These are phyloP conservation scores for Drosophila neutralis DNA, from an alignment of 2,888 invertebrate genomes.

Conservation along the genomic window DNA sequence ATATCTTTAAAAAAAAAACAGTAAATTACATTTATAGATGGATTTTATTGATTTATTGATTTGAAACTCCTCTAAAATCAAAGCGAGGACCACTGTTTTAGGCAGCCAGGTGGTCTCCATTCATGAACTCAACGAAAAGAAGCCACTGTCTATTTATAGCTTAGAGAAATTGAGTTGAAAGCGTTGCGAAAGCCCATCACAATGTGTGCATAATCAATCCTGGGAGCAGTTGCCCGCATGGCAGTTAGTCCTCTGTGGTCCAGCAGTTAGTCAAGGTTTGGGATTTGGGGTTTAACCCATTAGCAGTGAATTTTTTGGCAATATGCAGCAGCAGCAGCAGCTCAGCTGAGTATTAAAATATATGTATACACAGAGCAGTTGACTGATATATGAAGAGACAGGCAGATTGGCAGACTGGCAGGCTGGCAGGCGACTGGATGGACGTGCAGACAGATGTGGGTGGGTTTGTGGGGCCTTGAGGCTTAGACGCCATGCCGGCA, in stretches of 20 bases:
- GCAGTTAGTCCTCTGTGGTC: slow-evolving; percentile 10
- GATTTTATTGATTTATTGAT: background rate
- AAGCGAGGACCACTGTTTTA: background rate
- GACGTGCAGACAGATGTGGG: slow-evolving; percentile 15
- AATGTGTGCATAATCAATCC: slow-evolving; percentile 38
- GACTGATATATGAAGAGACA: slow-evolving; percentile 63
- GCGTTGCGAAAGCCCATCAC: slow-evolving; percentile 8
- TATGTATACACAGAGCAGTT: slow-evolving; percentile 22
- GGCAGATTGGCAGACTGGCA: slow-evolving; percentile 6
- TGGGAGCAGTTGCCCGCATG: slow-evolving; percentile 27
- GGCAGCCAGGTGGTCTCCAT: slow-evolving; percentile 3
- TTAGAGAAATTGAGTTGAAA: slow-evolving; percentile 19
- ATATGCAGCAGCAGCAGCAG: slow-evolving; percentile 40
- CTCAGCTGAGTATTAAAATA: slow-evolving; percentile 35
- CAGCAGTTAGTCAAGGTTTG: slow-evolving; percentile 13
- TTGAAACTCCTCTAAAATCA: background rate
- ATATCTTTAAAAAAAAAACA: background rate
- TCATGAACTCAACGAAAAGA: background rate
- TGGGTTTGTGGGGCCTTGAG: slow-evolving; percentile 10
- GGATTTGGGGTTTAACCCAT: slow-evolving; percentile 42
- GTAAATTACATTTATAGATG: background rate
- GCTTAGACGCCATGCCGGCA: slow-evolving; percentile 43
- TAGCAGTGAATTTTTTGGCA: slow-evolving; percentile 63
- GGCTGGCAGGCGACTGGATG: slow-evolving; percentile 6
- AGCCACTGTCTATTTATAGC: background rate